Base-by-base conservation (phyloP, 2,888 invertebrate species). In the Tridacna crocea region DNA sequence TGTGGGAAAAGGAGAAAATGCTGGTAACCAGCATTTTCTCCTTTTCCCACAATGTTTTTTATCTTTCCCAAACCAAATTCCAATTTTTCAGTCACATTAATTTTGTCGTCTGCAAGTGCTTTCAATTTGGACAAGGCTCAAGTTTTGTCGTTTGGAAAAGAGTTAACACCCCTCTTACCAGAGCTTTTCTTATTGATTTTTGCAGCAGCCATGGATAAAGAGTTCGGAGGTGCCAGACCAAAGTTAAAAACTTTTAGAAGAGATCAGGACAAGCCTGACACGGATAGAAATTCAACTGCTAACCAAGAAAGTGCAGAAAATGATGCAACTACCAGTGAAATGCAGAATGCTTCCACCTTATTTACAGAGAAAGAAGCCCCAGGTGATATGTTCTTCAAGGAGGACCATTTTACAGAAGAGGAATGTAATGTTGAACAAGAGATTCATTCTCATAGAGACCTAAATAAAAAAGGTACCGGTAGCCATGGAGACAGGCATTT, bases 201-300 rank as follows among this genome's bases (percentile, higher is more conserved):
- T 68, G 4, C 26, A 24, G 12, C 65, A 68, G 68, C 19, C 24
- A 81, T 81, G 81, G 81, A 68, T 17, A 61, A 77, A 19, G 70
- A 55, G 11, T 81, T 46, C 75, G 81, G 81, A 27, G 81, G 81
- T 15, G 81, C 81, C 17, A 81, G 70, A 27, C 81, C 81, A 24
- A 81, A 81, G 55, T 17, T 27, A 26, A 26, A 26, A 63, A 63
- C 63, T 26, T 27, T 27, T 2, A 22, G 26, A 11, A 75, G 24
- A 65, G 47, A 48, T 19, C 22, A 48, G 26, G 12, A 24, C 0
- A 51, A 48, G 0, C 36, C 4, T n/a, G 48, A 6, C 0, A n/a
- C 61, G 27, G 15, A 61, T 46, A 22, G n/a, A n/a, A 27, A 26
- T 11, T 13, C 15, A 12, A 51, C 10, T 6, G 6, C 26, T 12